Evolutionary conservation across 2,797 vertebrate species (phyloP).

Genomic region (Pygocentrus nattereri): DNA sequence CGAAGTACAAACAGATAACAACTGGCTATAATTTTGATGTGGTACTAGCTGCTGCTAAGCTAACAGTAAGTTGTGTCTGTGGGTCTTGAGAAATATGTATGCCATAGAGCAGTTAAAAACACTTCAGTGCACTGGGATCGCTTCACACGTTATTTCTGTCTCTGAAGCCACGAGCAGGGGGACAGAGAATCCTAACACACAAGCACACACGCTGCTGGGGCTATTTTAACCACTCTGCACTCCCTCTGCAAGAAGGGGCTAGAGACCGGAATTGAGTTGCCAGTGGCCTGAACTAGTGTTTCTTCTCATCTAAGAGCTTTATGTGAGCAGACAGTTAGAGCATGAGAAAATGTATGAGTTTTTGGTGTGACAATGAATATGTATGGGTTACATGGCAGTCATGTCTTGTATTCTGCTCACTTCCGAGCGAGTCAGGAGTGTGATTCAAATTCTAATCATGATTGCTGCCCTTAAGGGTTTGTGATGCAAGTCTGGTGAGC

Average conservation of each 20-base stretch:
- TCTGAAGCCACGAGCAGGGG: slow-evolving; percentile 42
- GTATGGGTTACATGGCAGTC: slow-evolving; percentile 25
- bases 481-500: slow-evolving; percentile 38
- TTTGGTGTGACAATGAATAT: slow-evolving; percentile 31
- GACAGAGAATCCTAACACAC: slow-evolving; percentile 51
- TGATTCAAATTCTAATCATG: slow-evolving; percentile 42
- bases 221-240: slow-evolving; percentile 60
- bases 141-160: slow-evolving; percentile 63
- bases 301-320: slow-evolving; percentile 31
- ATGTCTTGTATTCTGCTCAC: slow-evolving; percentile 22
- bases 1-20: neutral
- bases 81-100: slow-evolving; percentile 25
- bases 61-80: slow-evolving; percentile 17
- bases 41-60: slow-evolving; percentile 27
- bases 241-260: slow-evolving; percentile 31
- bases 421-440: slow-evolving; percentile 22
- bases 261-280: slow-evolving; percentile 39
- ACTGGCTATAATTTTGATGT: neutral
- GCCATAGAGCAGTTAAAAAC: slow-evolving; percentile 23
- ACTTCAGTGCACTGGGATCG: slow-evolving; percentile 43
- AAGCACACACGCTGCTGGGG: slow-evolving; percentile 38
- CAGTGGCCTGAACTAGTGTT: slow-evolving; percentile 39
- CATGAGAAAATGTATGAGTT: slow-evolving; percentile 21
- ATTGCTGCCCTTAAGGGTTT: slow-evolving; percentile 42
- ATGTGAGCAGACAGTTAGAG: slow-evolving; percentile 30